phyloP scores from a whole-genome alignment of 2,113 vertebrate species.

The Oplegnathus fasciatus region DNA sequence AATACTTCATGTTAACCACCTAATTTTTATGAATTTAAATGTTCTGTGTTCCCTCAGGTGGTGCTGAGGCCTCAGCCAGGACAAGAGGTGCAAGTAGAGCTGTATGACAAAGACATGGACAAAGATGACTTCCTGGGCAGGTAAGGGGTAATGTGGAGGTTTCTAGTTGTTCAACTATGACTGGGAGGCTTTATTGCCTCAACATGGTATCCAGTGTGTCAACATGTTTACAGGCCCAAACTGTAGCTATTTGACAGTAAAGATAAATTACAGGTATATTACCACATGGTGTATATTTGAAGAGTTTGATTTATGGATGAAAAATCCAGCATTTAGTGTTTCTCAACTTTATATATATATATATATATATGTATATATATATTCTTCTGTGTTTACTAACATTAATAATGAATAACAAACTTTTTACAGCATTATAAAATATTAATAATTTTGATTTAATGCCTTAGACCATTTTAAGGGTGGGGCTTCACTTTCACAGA shows the following conservation, averaged over 20 bases:
- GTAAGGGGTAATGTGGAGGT: conserved; percentile 75
- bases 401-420: too few species aligned
- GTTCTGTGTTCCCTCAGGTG: conserved; percentile 76
- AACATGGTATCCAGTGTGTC: background rate
- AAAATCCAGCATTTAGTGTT: too few species aligned
- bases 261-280: background rate
- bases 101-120: conserved; percentile 93
- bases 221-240: background rate
- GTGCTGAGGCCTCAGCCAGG: conserved; percentile 86
- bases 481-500: background rate
- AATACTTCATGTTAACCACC: background rate
- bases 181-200: background rate
- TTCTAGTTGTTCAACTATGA: background rate
- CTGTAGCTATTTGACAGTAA: background rate
- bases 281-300: background rate
- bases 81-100: conserved; percentile 89
- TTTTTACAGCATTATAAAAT: too few species aligned
- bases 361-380: too few species aligned
- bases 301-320: background rate
- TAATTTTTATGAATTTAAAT: background rate
- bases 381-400: background rate
- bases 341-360: too few species aligned
- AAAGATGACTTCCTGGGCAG: conserved; percentile 93
- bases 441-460: too few species aligned
- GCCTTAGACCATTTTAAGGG: too few species aligned